Base-by-base conservation (phyloP, 2,888 invertebrate species). In the Helicoverpa assulta region DNA sequence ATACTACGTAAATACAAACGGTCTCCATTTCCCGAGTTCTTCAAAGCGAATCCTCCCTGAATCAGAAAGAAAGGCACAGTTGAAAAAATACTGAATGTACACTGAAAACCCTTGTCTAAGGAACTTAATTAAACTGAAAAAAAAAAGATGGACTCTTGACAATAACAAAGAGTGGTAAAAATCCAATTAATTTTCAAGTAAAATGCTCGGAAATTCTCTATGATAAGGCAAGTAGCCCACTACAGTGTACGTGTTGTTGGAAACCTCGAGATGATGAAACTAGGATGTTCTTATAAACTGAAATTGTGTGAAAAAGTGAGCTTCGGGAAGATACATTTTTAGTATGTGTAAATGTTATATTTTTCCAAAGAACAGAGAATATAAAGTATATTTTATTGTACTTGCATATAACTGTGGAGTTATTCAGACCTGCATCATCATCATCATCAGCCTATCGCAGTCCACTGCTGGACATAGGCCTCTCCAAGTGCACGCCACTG, bases 121-220 rank as follows among this genome's bases (percentile, higher is more conserved):
- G 55, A 65, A 69, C 71, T 80, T 80, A 81, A 82, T 80, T 78
- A 72, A 71, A 78, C 56, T 72, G 57, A 71, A 37, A 66, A 76
- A 81, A 77, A 81, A 74, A 73, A 61, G 51, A 64, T 67, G 58
- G 70, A 57, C 47, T 58, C 73, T 67, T 67, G 67, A 70, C 64
- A 70, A 67, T 73, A 67, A 82, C 82, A 82, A 82, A 73, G 81
- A 72, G 69, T 82, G 72, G 78, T 76, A 74, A 73, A 82, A 82
- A 81, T 76, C 72, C 82, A 82, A 82, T 82, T 82, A 80, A 82
- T 82, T 75, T 80, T 70, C 67, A 58, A 78, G 67, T 72, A 69
- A 82, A 47, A 80, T 58, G 72, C 70, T 55, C n/a, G 7, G 60
- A 67, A 73, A 77, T 67, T 47, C 43, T 57, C 58, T n/a, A 37